Evolutionary conservation across 2,888 invertebrate genomes (phyloP), one percentile per base, ranked within the genome.

Genomic region (Lordiphosa fenestrarum): DNA sequence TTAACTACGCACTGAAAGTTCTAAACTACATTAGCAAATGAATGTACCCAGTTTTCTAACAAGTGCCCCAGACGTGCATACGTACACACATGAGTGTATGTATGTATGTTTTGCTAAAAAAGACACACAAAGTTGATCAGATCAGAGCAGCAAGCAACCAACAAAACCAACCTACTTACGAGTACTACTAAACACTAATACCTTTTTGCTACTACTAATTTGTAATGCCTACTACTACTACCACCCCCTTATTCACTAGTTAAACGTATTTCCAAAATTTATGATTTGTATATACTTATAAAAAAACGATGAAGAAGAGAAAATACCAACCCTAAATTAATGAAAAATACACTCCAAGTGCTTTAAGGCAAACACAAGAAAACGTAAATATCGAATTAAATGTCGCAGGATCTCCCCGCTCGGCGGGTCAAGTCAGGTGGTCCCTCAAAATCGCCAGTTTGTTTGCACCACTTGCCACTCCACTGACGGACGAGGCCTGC

Each of bases 361-460:
- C 85, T 81, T 78, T 83, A 81, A 78, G 83, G 80, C 81, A 84
- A 80, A 66, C 66, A 75, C 75, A 74, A 53, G 19, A 23, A 47
- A 41, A 49, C 30, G 6, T 30, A 19, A 52, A 13, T 47, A 54
- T 42, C 39, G 44, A 62, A 39, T 86, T 84, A 71, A 67, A 59
- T 54, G 60, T 60, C 69, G 68, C 69, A 65, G 21, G 7, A 38
- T 9, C 33, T 6, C 13, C 35, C 19, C 23, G 38, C 13, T 42
- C 35, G 50, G 37, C 41, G 12, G 38, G 7, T 47, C 58, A 58
- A 54, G 66, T 51, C 15, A 25, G 3, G 25, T 25, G 25, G 52
- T 54, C 53, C 57, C 72, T 72, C 74, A 66, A 88, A 89, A 88
- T 89, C 89, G 89, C 89, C 89, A 89, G 89, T 89, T 87, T 80